These are phyloP conservation scores for Momotus momota DNA, from an alignment of 2,797 vertebrate species.

Conservation along the genomic window DNA sequence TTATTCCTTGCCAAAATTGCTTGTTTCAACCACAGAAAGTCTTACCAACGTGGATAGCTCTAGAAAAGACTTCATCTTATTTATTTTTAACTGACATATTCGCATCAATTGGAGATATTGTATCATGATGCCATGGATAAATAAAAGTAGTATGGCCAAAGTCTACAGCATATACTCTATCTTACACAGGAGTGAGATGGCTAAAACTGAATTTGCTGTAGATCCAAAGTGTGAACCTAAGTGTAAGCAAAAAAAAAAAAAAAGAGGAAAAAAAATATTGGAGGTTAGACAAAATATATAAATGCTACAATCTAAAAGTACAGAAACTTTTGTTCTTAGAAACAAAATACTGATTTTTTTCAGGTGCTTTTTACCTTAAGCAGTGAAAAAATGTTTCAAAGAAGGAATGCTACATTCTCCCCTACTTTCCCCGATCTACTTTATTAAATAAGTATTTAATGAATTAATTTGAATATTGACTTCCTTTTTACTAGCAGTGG, in stretches of 20 bases:
- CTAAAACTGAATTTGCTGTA: background rate
- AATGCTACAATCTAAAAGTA: background rate
- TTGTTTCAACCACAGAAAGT: background rate
- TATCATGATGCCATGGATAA: background rate
- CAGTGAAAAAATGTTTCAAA: background rate
- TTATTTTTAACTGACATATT: background rate
- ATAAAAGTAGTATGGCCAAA: background rate
- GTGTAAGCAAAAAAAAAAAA: background rate
- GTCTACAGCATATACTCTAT: background rate
- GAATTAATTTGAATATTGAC: background rate
- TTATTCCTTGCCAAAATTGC: background rate
- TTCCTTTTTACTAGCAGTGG: background rate
- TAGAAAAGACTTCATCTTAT: background rate
- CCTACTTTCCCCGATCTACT: background rate
- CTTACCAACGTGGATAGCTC: background rate
- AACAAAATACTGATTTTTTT: background rate
- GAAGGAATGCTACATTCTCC: background rate
- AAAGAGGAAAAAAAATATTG: background rate
- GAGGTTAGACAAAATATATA: background rate
- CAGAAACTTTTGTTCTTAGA: background rate
- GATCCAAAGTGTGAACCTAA: background rate
- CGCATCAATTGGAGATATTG: background rate
- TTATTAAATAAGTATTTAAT: background rate
- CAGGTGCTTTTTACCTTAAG: background rate
- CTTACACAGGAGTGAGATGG: background rate